Conservation (phyloP, 1,140 invertebrate species). For the Camponotus floridanus region DNA sequence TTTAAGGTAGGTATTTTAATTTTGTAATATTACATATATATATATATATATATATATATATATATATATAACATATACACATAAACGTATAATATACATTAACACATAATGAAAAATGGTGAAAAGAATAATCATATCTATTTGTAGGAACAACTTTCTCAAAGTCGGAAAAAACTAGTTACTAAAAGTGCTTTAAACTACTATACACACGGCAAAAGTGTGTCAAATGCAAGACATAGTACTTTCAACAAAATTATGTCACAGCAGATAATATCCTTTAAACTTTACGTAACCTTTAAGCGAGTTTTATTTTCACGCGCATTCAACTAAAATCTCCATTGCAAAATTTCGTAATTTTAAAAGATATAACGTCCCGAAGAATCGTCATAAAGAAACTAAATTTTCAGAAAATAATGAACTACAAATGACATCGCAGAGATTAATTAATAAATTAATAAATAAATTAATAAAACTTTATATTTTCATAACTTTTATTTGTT, state of each 20-base stretch:
- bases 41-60: too few relatives aligned
- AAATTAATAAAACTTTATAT: neutral
- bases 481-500: neutral
- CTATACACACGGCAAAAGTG: constrained; percentile 14
- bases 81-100: neutral
- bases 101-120: neutral
- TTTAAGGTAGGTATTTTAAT: too few relatives aligned
- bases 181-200: constrained; percentile 12
- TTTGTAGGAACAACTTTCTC: neutral
- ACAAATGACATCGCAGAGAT: neutral
- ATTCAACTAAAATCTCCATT: neutral
- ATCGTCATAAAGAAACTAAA: neutral
- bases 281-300: neutral
- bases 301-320: neutral
- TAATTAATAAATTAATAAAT: neutral
- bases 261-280: neutral
- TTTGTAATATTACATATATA: too few relatives aligned
- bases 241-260: constrained; percentile 29
- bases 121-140: neutral
- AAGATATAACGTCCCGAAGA: neutral
- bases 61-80: too few relatives aligned
- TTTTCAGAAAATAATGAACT: neutral
- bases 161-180: constrained; percentile 4
- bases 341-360: neutral
- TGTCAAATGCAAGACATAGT: constrained; percentile 1